Evolutionary conservation across 2,888 invertebrate genomes (phyloP), one percentile per base, ranked within the genome.

Genomic region (Drosophila longiperda): DNA sequence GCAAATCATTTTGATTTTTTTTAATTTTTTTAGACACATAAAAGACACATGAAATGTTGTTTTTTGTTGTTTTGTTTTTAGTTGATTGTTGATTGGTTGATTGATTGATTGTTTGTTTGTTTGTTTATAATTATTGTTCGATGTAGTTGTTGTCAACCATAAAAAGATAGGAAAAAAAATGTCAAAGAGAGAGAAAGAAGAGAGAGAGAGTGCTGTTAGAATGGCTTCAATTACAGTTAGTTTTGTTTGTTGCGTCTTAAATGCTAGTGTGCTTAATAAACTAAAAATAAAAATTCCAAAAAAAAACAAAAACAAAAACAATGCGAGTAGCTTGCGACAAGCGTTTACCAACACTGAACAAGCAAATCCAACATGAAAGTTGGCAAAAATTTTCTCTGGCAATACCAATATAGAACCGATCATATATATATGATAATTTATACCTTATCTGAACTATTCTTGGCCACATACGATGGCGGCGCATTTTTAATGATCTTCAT

Each of bases 361-460:
- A 82, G 82, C 76, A 71, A 55, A 58, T 61, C 54, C 61, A 69
- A 53, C 32, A 58, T 20, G 20, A 23, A 58, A 65, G 17, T 33
- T 29, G 66, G 38, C 34, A 53, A 66, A 53, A 66, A 64, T 33
- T 26, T 63, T 62, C 60, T 52, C 40, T 58, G 64, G 77, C 82
- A 69, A 48, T 65, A 71, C 48, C 45, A 54, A 36, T 49, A n/a
- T 38, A 33, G n/a, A 32, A 45, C 23, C 32, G 40, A 23, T 36
- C 45, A 34, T 49, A 20, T 55, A 17, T 38, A 34, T 49, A 20
- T 55, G 12, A 33, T 26, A n/a, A n/a, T 32, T 15, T 57, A 49
- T 95, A 97, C 97, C 97, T 97, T 96, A 92, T 96, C 96, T 29
- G 97, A 97, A 93, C 96, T 97, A 92, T 96, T 97, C 95, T 96